These are phyloP conservation scores for Harpagus bidentatus DNA, from an alignment of 2,113 vertebrate species.

Conservation along the genomic window DNA sequence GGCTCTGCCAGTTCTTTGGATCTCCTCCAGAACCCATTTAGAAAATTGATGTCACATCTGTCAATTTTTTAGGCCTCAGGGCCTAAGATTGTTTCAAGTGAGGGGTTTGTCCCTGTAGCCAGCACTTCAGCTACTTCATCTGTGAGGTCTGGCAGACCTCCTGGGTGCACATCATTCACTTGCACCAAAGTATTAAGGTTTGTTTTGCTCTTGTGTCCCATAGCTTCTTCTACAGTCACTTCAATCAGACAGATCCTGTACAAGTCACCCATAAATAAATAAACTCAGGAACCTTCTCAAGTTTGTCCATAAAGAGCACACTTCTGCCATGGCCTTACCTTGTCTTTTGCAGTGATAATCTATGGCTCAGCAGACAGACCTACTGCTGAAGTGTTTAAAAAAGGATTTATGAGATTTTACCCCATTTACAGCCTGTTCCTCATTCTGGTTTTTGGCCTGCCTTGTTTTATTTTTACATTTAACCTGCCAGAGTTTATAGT, in stretches of 20 bases:
- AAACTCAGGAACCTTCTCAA: neutral
- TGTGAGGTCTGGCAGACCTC: neutral
- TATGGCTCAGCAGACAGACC: neutral
- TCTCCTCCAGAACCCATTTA: neutral
- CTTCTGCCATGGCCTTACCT: neutral
- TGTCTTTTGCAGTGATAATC: neutral
- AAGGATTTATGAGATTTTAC: neutral
- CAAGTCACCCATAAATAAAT: neutral
- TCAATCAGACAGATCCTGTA: neutral
- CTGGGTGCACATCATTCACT: neutral
- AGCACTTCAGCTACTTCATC: neutral
- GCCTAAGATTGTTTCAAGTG: neutral
- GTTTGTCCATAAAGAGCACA: neutral
- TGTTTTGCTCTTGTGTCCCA: neutral
- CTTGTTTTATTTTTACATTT: conserved; percentile 15
- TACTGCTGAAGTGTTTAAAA: neutral
- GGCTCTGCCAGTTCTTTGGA: neutral
- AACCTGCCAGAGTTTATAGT: neutral
- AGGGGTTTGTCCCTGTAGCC: neutral
- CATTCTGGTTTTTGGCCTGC: neutral
- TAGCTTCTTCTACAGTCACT: neutral
- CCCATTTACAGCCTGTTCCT: neutral
- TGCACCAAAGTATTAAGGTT: neutral
- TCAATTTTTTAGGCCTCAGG: neutral
- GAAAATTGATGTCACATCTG: neutral